Evolutionary conservation across 2,888 invertebrate species (phyloP).

Genomic region (Hypercompe scribonia): DNA sequence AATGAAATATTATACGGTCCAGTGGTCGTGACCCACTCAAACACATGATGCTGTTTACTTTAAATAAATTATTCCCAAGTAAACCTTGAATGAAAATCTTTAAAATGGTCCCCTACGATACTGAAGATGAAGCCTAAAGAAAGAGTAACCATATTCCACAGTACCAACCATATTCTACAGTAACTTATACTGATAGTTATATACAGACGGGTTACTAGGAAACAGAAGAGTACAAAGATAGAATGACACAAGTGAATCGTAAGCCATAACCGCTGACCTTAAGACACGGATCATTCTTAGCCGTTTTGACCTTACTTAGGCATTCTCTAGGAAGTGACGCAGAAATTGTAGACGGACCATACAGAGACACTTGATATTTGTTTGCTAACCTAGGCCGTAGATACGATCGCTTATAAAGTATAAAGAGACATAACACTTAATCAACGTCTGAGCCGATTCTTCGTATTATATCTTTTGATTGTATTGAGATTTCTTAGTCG

Average conservation of each 20-base stretch:
- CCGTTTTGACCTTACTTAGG: slow-evolving; percentile 40
- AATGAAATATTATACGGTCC: background rate
- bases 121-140: background rate
- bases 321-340: slow-evolving; percentile 47
- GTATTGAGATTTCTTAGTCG: no score
- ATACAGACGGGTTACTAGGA: background rate
- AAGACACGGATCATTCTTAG: slow-evolving; percentile 25
- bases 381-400: slow-evolving; percentile 16
- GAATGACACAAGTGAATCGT: slow-evolving; percentile 9
- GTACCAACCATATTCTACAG: no score
- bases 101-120: background rate
- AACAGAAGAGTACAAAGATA: background rate
- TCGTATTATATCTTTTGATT: background rate
- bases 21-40: background rate
- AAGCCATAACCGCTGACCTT: slow-evolving; percentile 11
- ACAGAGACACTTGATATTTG: slow-evolving; percentile 15
- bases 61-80: background rate
- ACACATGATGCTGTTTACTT: background rate
- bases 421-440: background rate
- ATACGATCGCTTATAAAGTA: background rate
- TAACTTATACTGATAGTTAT: background rate
- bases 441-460: background rate
- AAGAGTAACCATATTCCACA: no score
- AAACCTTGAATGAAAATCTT: background rate
- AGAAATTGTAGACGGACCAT: slow-evolving; percentile 30